These are phyloP conservation scores for Lepeophtheirus nordmannii DNA, from an alignment of 2,888 invertebrate species.

Conservation along the genomic window DNA sequence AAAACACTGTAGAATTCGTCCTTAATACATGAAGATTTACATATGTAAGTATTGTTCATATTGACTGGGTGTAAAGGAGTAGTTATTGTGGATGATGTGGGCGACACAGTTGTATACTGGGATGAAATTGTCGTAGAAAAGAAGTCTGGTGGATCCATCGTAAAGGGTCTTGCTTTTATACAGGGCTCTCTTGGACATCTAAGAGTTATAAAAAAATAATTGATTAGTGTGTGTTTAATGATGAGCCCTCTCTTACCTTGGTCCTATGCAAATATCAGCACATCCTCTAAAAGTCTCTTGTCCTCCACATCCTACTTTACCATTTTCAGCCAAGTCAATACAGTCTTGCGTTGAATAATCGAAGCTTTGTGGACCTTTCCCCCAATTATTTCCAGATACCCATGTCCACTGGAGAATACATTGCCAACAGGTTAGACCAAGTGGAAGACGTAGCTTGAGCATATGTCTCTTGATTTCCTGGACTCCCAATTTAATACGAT, in stretches of 20 bases:
- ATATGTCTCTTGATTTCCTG: background rate
- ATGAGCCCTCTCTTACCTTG: background rate
- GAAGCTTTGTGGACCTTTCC: constrained; percentile 15
- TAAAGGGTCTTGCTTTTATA: background rate
- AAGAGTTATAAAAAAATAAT: background rate
- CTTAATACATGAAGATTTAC: constrained; percentile 4
- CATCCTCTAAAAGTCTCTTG: constrained; percentile 24
- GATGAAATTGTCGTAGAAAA: background rate
- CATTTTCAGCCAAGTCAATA: background rate
- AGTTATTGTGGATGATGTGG: background rate
- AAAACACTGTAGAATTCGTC: background rate
- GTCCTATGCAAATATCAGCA: constrained; percentile 22
- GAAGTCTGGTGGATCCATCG: background rate
- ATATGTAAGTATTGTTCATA: background rate
- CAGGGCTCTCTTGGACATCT: constrained; percentile 16
- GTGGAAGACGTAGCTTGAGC: constrained; percentile 8
- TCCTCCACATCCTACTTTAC: constrained; percentile 21
- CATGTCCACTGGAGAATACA: constrained; percentile 21
- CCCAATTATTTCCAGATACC: constrained; percentile 22
- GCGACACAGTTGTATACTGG: background rate
- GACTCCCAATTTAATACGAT: background rate
- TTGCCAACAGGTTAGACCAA: constrained; percentile 11
- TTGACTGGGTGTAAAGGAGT: background rate
- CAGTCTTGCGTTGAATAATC: constrained; percentile 6
- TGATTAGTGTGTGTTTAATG: background rate